Conservation (phyloP, 1,140 invertebrate genomes). For the Brachionus asplanchnoidis region DNA sequence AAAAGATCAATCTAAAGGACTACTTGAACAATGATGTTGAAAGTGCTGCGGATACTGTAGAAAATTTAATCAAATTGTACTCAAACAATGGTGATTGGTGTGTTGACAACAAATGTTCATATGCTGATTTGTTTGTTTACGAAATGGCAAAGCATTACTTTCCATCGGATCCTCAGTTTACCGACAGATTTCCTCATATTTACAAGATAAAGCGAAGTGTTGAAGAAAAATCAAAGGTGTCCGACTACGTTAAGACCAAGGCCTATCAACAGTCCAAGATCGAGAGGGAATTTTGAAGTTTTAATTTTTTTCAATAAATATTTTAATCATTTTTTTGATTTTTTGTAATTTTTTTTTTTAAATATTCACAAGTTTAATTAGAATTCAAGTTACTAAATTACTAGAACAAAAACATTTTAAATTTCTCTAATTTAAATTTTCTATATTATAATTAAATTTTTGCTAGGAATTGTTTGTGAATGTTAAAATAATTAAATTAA, state of each 20-base stretch:
- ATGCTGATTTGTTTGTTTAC: constrained; percentile 39
- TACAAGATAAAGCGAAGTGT: constrained; percentile 11
- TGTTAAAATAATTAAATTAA: no score
- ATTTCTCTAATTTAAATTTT: no score
- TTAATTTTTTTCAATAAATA: background rate
- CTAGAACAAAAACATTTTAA: no score
- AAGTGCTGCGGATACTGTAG: constrained; percentile 22
- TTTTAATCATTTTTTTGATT: no score
- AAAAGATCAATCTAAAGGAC: constrained; percentile 22
- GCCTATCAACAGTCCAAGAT: constrained; percentile 10
- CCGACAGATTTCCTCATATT: constrained; percentile 24
- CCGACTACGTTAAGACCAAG: constrained; percentile 21
- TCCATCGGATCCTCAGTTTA: constrained; percentile 16
- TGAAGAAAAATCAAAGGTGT: background rate
- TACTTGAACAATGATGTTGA: constrained; percentile 32
- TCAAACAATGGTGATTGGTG: constrained; percentile 16
- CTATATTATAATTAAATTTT: no score
- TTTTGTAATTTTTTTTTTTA: no score
- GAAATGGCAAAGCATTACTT: constrained; percentile 36
- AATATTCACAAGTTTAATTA: no score
- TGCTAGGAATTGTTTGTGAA: no score
- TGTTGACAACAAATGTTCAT: constrained; percentile 8
- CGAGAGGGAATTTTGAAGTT: constrained; percentile 1
- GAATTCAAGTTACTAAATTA: no score
- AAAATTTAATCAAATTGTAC: constrained; percentile 30